These are phyloP conservation scores for Hydrozoanthus gracilis DNA, from an alignment of 92 coral and sea anemone species.

Conservation along the genomic window DNA sequence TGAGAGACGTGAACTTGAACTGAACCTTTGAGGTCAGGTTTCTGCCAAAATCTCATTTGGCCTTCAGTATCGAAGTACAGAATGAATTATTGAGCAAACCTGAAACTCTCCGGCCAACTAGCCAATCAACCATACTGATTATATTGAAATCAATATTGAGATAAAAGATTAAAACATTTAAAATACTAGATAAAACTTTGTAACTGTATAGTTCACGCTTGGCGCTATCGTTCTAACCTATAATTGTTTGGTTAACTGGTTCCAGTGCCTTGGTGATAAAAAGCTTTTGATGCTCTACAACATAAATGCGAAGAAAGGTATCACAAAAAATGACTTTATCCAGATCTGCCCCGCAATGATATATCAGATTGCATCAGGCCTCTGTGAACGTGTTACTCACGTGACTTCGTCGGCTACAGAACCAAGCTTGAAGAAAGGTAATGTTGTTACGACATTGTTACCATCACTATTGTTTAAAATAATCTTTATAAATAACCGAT, in stretches of 20 bases:
- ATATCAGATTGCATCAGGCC: slow-evolving; percentile 29
- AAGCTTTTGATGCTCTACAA: slow-evolving; percentile 3
- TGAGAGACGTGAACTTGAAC: too few relatives aligned
- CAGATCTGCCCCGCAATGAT: slow-evolving; percentile 34
- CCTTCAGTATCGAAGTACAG: too few relatives aligned
- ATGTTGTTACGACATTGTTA: neutral
- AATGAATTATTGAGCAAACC: too few relatives aligned
- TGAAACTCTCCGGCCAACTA: too few relatives aligned
- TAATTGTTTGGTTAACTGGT: neutral
- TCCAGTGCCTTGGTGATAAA: slow-evolving; percentile 18
- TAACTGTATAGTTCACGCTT: neutral
- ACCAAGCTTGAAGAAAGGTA: slow-evolving; percentile 23
- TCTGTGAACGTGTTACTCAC: neutral
- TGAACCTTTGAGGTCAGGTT: too few relatives aligned
- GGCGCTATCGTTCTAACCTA: neutral
- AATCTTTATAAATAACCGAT: too few relatives aligned
- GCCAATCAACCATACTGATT: too few relatives aligned
- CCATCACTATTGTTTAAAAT: too few relatives aligned
- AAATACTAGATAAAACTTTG: neutral
- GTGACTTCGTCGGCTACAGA: neutral
- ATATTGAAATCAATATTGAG: too few relatives aligned
- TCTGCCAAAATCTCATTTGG: too few relatives aligned
- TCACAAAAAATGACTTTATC: slow-evolving; percentile 18
- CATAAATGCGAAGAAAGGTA: neutral
- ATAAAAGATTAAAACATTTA: too few relatives aligned